Evolutionary conservation across 2,113 vertebrate species (phyloP).

Genomic region (Acrocephalus kingi): DNA sequence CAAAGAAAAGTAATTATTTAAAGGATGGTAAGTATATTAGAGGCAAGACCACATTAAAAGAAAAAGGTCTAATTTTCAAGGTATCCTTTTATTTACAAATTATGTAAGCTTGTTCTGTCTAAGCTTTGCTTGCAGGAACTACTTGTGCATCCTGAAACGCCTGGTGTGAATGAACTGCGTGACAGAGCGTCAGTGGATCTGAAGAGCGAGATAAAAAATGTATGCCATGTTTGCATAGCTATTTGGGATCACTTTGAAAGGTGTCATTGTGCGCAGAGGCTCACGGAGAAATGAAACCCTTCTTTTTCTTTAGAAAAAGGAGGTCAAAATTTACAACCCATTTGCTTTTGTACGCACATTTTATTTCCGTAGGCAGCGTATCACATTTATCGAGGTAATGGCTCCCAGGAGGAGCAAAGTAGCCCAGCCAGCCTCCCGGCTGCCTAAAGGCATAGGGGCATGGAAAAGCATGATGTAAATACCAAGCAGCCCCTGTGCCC

Average conservation of each 20-base stretch:
- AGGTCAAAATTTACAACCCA: conserved; percentile 36
- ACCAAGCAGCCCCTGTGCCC: neutral
- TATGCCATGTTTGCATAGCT: neutral
- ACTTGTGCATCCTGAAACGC: neutral
- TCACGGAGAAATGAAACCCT: neutral
- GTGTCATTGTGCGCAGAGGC: neutral
- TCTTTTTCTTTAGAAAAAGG: neutral
- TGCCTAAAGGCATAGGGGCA: neutral
- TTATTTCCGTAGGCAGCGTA: neutral
- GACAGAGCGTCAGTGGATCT: conserved; percentile 22
- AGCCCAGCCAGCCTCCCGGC: neutral
- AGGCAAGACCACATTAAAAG: neutral
- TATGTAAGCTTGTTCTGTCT: neutral
- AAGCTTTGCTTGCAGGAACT: neutral
- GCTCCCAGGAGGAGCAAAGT: neutral
- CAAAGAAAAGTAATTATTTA: conserved; percentile 1
- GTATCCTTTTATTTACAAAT: conserved; percentile 4
- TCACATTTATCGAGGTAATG: conserved; percentile 11
- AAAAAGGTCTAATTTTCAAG: neutral
- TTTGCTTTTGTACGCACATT: neutral
- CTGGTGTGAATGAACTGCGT: neutral
- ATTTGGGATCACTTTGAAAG: conserved; percentile 1
- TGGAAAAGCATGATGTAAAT: neutral
- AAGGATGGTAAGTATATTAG: neutral
- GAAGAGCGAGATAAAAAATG: conserved; percentile 18